Base-by-base conservation (phyloP, 53 echinoderm and acorn worm species). In the Holothuria scabra region DNA sequence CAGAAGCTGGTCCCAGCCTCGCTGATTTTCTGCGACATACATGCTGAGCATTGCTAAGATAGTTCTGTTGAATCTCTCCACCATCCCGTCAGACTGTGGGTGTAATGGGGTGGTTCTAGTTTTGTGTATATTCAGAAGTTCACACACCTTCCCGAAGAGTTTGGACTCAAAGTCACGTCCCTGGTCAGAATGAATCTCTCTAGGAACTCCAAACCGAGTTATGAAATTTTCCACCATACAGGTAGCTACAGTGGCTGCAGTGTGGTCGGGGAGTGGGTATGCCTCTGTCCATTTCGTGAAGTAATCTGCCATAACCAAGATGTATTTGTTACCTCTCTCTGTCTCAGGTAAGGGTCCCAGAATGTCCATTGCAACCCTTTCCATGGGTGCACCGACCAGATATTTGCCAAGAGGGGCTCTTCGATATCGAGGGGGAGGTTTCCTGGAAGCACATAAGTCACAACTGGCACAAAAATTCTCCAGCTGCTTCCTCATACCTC, bases 1-100 rank as follows among this genome's bases (percentile, higher is more conserved):
- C 31, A 93, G 68, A 34, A 66, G 72, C 61, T 82, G 67, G 32
- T 93, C 90, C 88, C 87, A 90, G 26, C 72, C 83, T 19, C 37
- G 22, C 28, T 89, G 92, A 8, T 60, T 21, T 4, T 3, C 8
- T 4, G 21, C 3, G n/a, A 60, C 60, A 9, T 22, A 10, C 24
- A 48, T 22, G 12, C 52, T 49, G 5, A 78, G 52, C 79, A 78
- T 78, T n/a, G 56, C 34, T 26, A 58, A 34, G 33, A 57, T 29
- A 3, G 59, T 79, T 18, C 58, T 12, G 20, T 76, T 76, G 12
- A 46, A 76, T 23, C 76, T 20, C 49, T 46, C 76, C 5, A 76
- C 76, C 46, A 48, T 20, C 0, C 76, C 75, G 26, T 79, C 80
- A 12, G 59, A 55, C 57, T 79, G 56, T 11, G 80, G n/a, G 57